Evolutionary conservation across 2,113 vertebrate genomes (phyloP), one percentile per base, ranked within the genome.

Genomic region (Sorex fumeus): DNA sequence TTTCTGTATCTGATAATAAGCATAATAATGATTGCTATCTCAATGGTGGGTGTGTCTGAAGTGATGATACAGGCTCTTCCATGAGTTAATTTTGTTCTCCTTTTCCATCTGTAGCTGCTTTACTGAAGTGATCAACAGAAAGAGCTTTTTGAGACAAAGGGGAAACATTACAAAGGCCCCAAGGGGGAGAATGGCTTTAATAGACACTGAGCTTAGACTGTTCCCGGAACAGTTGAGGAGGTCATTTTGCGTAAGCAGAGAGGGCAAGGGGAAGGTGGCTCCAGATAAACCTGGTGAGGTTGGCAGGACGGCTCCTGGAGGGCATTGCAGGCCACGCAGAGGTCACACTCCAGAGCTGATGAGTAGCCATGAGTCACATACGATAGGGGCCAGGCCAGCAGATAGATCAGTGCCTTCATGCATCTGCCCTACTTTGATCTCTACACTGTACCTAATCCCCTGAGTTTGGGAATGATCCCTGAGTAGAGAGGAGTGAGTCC

Each of bases 241-340:
- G 64, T 77, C 75, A 91, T 70, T 77, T 78, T 92, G 74, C 64
- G 30, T 79, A 9, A 89, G 50, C 82, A 89, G n/a, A 93, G 50
- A 84, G 78, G 86, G 43, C 71, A 88, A 62, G 87, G 76, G 75
- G 50, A 53, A 32, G 60, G 43, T 0, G 11, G 34, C 50, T 74
- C 19, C 69, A 92, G 43, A 85, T 84, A 85, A 75, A 53, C 12
- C 60, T 12, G 34, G 43, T 86, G 64, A 60, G n/a, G 30, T 69
- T 75, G 79, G 76, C 87, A 75, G 40, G 57, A 60, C 45, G 50
- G 43, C 50, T 79, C 76, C 53, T 32, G 45, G 2, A 60, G 43
- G 67, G 78, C 23, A 8, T 57, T 28, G 15, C 40, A 60, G 77
- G 45, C 60, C 36, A 25, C 3, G 2, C 76, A 32, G 21, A 7